These are phyloP conservation scores for Cochlearius cochlearius DNA, from an alignment of 2,113 vertebrate genomes.

Conservation along the genomic window DNA sequence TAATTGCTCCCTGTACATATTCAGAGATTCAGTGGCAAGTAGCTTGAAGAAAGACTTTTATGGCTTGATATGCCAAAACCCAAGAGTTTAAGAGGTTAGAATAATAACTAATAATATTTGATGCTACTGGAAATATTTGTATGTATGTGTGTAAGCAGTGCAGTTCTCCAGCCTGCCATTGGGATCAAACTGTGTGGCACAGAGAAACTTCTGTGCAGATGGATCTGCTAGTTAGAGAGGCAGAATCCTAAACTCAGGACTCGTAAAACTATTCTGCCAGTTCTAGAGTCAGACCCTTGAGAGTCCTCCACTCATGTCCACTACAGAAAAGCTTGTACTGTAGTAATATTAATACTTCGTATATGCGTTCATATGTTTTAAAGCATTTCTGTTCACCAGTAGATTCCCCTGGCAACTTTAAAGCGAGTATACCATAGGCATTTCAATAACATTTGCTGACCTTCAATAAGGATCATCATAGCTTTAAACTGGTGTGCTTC, in stretches of 20 bases:
- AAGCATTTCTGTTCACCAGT: neutral
- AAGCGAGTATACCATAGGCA: fast-evolving
- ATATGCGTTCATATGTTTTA: neutral
- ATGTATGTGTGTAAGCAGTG: neutral
- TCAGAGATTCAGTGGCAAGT: neutral
- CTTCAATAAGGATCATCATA: neutral
- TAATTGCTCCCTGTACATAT: neutral
- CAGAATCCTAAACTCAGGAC: neutral
- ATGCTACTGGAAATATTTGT: neutral
- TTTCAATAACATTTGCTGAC: neutral
- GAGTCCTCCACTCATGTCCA: neutral
- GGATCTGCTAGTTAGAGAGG: neutral
- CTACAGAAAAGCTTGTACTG: neutral
- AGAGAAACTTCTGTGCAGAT: neutral
- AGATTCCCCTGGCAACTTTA: neutral
- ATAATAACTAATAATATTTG: neutral
- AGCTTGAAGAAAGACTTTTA: neutral
- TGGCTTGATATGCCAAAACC: neutral
- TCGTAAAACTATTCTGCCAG: neutral
- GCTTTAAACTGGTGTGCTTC: neutral
- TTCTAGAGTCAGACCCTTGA: neutral
- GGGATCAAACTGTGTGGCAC: neutral
- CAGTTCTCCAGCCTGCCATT: neutral
- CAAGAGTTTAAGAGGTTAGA: neutral
- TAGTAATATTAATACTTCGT: neutral